Base-by-base conservation (phyloP, 1,140 invertebrate genomes). In the Drosophila sproati region DNA sequence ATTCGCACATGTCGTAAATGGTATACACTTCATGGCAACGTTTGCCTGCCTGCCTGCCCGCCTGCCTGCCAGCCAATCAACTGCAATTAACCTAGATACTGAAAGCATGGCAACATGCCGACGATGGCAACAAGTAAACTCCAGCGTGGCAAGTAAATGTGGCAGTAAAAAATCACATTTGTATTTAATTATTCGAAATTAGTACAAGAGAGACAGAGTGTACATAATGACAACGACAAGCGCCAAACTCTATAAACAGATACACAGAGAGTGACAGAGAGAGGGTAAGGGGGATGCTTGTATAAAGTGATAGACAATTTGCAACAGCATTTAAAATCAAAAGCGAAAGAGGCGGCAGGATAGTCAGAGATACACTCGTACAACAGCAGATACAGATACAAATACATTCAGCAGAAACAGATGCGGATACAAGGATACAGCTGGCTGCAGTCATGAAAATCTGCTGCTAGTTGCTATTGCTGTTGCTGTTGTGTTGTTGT, bases 11-110 rank as follows among this genome's bases (percentile, higher is more conserved):
- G 48, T 63, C 34, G 60, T 62, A 62, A 62, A 62, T 50, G 54
- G 51, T 29, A 32, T 47, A 48, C 43, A 63, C 54, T 62, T 55
- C 56, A 50, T 72, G 54, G 62, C 62, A 66, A 66, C 61, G 32
- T 52, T 57, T 50, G 72, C 48, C 55, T 72, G 39, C 2, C 8
- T n/a, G 39, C 34, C 7, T 20, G 20, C 20, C 39, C 4, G 39
- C 10, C 10, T 43, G 39, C 39, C 39, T 43, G 66, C 41, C 55
- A 66, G 73, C 68, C 73, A 76, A 72, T 76, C 73, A 72, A 59
- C 51, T 55, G 77, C 81, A 85, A 85, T 85, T 85, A 85, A 78
- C 81, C 81, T 67, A 85, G 69, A 71, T 85, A 54, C 52, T 43
- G 39, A 28, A 61, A 63, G 55, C 39, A 61, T 39, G 47, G 12